A percentile compares a stretch with the other conserved stretches of the same genome.
These are phyloP conservation scores for Hydropotes inermis DNA, from an alignment of 2,113 vertebrate genomes.

Conservation along the genomic window DNA sequence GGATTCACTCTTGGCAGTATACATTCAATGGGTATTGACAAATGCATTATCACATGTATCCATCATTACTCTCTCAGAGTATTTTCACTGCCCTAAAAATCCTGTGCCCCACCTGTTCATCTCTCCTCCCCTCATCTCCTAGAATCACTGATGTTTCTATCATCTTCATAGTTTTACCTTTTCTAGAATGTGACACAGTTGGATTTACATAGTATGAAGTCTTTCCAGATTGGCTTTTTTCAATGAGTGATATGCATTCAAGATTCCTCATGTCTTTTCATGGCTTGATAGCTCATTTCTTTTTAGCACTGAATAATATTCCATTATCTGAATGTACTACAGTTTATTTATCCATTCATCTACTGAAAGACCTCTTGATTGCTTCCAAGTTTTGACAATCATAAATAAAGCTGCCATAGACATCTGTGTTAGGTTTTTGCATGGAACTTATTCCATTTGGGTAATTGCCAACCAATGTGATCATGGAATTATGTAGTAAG, in stretches of 20 bases:
- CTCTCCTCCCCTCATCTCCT: rapidly evolving
- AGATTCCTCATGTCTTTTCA: neutral
- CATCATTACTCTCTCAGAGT: neutral
- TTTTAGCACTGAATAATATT: neutral
- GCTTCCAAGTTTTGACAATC: neutral
- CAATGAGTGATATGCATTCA: neutral
- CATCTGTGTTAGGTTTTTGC: neutral
- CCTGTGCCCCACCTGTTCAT: neutral
- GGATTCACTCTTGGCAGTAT: neutral
- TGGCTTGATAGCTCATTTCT: neutral
- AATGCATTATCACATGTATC: neutral
- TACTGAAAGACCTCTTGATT: neutral
- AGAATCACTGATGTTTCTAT: neutral
- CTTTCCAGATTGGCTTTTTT: neutral
- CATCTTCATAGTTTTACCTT: neutral
- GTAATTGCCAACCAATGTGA: neutral
- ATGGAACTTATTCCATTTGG: neutral
- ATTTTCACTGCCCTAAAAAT: neutral
- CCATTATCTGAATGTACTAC: neutral
- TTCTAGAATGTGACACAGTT: neutral
- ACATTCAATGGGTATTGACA: neutral
- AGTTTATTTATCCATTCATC: neutral
- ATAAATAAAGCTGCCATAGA: neutral
- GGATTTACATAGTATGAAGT: neutral
- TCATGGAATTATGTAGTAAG: neutral